Conservation (phyloP, 2,888 invertebrate species). For the Drosophila fungiperda region DNA sequence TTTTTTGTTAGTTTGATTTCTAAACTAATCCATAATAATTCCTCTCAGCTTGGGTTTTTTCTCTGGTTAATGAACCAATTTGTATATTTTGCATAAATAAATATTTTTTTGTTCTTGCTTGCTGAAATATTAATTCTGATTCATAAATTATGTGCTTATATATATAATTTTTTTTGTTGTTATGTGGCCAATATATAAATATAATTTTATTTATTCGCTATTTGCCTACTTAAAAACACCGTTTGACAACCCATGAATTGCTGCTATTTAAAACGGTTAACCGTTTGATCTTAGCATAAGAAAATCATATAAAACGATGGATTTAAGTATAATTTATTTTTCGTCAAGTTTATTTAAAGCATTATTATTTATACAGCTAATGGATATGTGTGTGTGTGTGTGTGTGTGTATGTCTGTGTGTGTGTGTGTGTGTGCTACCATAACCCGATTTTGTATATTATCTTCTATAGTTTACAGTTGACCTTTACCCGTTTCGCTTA, state of each 20-base stretch:
- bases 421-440: constrained; percentile 41
- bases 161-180: not conserved
- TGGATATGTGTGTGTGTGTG: constrained; percentile 1
- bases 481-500: constrained; percentile 57
- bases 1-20: not conserved
- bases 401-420: constrained; percentile 1
- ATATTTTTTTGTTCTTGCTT: not conserved
- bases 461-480: constrained; percentile 38
- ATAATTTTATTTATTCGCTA: not conserved
- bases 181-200: not conserved
- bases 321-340: constrained; percentile 18
- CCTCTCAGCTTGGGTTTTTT: not conserved
- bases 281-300: constrained; percentile 26
- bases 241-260: not conserved
- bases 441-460: constrained; percentile 52
- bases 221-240: not conserved
- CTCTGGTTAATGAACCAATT: not conserved
- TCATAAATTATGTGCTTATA: not conserved
- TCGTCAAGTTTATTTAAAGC: constrained; percentile 62
- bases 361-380: constrained; percentile 64
- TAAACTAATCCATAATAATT: not conserved
- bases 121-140: not conserved
- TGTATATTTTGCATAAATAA: not conserved
- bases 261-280: constrained; percentile 24
- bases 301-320: constrained; percentile 14